phyloP scores from a whole-genome alignment of 2,888 invertebrate species.

The Anarsia innoxiella region DNA sequence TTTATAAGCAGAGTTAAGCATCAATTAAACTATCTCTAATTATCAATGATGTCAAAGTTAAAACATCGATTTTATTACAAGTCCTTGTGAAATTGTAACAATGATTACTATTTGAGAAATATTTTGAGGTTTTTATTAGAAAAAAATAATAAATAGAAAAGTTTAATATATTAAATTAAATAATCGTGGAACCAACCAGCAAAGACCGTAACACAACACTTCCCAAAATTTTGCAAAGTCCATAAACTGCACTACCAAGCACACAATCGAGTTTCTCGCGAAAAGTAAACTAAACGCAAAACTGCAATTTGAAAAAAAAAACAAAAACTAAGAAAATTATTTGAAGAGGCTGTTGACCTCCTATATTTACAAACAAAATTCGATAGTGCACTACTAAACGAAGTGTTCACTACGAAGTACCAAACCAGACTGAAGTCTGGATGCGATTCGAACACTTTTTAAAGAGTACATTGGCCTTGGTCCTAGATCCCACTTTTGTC shows the following conservation, averaged over 20 bases:
- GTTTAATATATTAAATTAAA: neutral
- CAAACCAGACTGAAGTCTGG: slow-evolving; percentile 68
- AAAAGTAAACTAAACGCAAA: slow-evolving; percentile 6
- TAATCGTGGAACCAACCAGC: neutral
- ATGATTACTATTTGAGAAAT: too few species aligned
- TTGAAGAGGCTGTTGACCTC: slow-evolving; percentile 43
- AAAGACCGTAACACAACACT: too few species aligned
- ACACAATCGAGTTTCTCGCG: too few species aligned
- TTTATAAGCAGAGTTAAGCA: too few species aligned
- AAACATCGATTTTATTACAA: too few species aligned
- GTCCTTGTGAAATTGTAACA: too few species aligned
- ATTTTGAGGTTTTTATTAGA: too few species aligned
- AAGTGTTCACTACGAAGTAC: slow-evolving; percentile 56
- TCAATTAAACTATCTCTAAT: too few species aligned
- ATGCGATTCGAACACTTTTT: slow-evolving; percentile 56
- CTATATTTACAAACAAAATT: slow-evolving; percentile 56
- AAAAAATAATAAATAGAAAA: neutral
- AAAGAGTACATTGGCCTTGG: slow-evolving; percentile 65
- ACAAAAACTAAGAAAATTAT: slow-evolving; percentile 18
- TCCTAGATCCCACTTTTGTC: slow-evolving; percentile 47
- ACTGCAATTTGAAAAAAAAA: slow-evolving; percentile 9
- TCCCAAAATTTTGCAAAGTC: slow-evolving; percentile 4
- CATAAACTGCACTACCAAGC: slow-evolving; percentile 2
- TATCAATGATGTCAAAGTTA: too few species aligned
- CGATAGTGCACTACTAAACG: slow-evolving; percentile 24